Base-by-base conservation (phyloP, 1,140 invertebrate species). In the Coenobita brevimanus region DNA sequence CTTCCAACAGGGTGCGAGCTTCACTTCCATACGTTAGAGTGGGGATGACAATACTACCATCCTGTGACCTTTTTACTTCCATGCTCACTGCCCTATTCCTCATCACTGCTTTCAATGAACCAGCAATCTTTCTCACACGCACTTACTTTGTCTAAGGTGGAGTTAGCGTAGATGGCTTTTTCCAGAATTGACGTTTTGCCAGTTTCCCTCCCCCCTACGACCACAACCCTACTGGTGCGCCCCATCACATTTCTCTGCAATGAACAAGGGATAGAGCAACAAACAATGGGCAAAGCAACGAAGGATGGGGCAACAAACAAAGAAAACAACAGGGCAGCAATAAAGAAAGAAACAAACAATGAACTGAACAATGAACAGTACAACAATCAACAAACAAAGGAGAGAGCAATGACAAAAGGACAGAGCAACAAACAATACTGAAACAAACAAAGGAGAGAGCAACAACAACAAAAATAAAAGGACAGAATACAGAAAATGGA, bases 111-210 rank as follows among this genome's bases (percentile, higher is more conserved):
- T n/a, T n/a, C n/a, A n/a, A n/a, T n/a, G n/a, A n/a, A n/a, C n/a
- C n/a, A n/a, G n/a, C n/a, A n/a, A n/a, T n/a, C n/a, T n/a, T n/a
- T n/a, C n/a, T n/a, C n/a, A n/a, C n/a, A n/a, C n/a, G 38, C 33
- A 54, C 73, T 82, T 79, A 90, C 85, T 60, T 85, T 88, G 62
- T 90, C 82, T 15, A 80, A 21, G n/a, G 86, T 88, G 36, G 81
- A 60, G 62, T 91, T 90, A 13, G 71, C 88, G 85, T 85, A 90
- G 30, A 90, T 91, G 2, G 87, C 91, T 71, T 83, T 81, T 54
- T 89, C 89, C 38, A 91, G 79, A 75, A 91, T 85, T 27, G 89
- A 87, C 1, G 89, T 91, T 78, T 91, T 91, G n/a, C 90, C 89
- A 36, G 73, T 75, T 24, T 86, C 86, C 46, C 89, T 86, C n/a